Evolutionary conservation across 2,888 invertebrate species (phyloP).

Genomic region (Dexiosoma caninum): DNA sequence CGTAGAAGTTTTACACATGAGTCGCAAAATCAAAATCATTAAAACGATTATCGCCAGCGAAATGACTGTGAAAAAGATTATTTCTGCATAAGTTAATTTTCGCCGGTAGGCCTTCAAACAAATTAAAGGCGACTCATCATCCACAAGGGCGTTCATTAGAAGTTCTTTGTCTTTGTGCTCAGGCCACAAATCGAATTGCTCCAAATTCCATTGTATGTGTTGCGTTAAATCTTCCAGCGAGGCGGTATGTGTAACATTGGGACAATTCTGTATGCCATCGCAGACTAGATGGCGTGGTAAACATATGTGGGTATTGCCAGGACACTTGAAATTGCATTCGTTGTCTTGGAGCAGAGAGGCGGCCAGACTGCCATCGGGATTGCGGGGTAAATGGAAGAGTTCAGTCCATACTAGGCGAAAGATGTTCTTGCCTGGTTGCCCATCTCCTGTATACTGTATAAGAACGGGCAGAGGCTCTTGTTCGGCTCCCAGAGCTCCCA

Average conservation of each 20-base stretch:
- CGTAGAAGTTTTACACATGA: slow-evolving; percentile 72
- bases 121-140: slow-evolving; percentile 88
- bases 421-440: slow-evolving; percentile 89
- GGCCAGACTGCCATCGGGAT: slow-evolving; percentile 88
- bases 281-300: slow-evolving; percentile 90
- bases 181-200: slow-evolving; percentile 79
- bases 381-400: slow-evolving; percentile 89
- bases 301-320: slow-evolving; percentile 89
- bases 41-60: slow-evolving; percentile 74
- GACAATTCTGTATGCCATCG: slow-evolving; percentile 93
- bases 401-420: slow-evolving; percentile 95
- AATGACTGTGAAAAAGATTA: slow-evolving; percentile 74
- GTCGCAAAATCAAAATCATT: slow-evolving; percentile 74
- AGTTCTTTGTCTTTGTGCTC: slow-evolving; percentile 78
- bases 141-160: slow-evolving; percentile 77
- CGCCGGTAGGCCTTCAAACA: slow-evolving; percentile 80
- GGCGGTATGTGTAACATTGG: slow-evolving; percentile 81
- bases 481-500: slow-evolving; percentile 81
- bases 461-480: slow-evolving; percentile 83
- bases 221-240: slow-evolving; percentile 79
- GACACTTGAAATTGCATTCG: slow-evolving; percentile 91
- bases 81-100: slow-evolving; percentile 72
- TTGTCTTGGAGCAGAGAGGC: slow-evolving; percentile 85
- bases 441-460: slow-evolving; percentile 86
- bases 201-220: slow-evolving; percentile 81